Percentiles rank a stretch among this genome's conserved stretches.
These are phyloP conservation scores for Anabas testudineus DNA, from an alignment of 2,797 vertebrate genomes.

Conservation along the genomic window DNA sequence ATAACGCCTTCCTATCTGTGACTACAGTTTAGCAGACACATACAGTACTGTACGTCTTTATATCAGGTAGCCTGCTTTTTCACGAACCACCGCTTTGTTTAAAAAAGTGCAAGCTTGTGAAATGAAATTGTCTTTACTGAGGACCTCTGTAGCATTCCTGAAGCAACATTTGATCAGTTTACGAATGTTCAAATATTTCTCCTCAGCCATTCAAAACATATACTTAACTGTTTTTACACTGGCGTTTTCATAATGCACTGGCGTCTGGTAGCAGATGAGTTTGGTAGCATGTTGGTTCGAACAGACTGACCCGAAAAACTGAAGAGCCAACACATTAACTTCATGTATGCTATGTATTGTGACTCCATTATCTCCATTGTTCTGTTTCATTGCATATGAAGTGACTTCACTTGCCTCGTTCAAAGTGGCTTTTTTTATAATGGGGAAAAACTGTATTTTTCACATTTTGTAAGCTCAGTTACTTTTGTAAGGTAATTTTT, in stretches of 20 bases:
- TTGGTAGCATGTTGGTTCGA: conserved; percentile 64
- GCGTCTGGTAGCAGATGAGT: conserved; percentile 38
- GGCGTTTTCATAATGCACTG: conserved; percentile 43
- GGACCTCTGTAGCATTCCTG: conserved; percentile 61
- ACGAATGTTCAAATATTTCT: conserved; percentile 43
- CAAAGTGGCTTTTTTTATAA: conserved; percentile 94
- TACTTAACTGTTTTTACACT: conserved; percentile 35
- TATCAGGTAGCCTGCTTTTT: conserved; percentile 47
- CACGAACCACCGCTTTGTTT: conserved; percentile 46
- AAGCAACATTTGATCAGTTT: conserved; percentile 37
- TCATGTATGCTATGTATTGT: conserved; percentile 42
- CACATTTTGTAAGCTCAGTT: conserved; percentile 89
- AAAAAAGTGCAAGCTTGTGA: conserved; percentile 32
- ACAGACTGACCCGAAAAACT: conserved; percentile 15
- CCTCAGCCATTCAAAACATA: conserved; percentile 28
- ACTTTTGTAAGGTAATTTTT: conserved; percentile 88
- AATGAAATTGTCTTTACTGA: conserved; percentile 30
- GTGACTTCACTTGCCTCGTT: conserved; percentile 91
- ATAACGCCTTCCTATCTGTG: conserved; percentile 98
- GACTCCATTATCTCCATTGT: conserved; percentile 37
- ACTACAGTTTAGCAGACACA: conserved; percentile 89
- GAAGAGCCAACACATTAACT: conserved; percentile 36
- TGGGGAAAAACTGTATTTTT: conserved; percentile 87
- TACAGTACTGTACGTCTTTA: conserved; percentile 16
- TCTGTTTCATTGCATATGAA: conserved; percentile 79